A percentile compares a stretch with the other conserved stretches of the same genome.
Evolutionary conservation across 2,113 vertebrate genomes (phyloP).

Genomic region (Recurvirostra avosetta): DNA sequence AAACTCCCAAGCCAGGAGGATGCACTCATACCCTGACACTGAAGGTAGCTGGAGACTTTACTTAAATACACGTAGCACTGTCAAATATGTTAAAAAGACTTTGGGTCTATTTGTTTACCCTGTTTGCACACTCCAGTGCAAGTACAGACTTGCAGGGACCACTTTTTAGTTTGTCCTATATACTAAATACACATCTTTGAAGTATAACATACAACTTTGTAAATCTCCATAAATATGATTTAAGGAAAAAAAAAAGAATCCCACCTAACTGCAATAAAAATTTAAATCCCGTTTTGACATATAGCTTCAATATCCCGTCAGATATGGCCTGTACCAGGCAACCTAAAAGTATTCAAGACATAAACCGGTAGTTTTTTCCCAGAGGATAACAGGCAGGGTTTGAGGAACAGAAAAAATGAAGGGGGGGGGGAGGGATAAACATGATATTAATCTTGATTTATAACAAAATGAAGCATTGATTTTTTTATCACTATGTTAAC

Average conservation of each 20-base stretch:
- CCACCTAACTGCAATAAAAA: background rate
- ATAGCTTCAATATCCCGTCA: background rate
- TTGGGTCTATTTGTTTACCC: background rate
- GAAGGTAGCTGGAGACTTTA: background rate
- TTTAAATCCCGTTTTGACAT: background rate
- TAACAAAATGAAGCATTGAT: background rate
- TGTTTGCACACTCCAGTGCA: background rate
- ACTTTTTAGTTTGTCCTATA: background rate
- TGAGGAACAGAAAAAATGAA: background rate
- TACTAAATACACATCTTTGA: background rate
- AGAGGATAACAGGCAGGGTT: background rate
- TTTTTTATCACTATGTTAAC: background rate
- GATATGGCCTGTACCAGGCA: background rate
- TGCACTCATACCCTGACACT: background rate
- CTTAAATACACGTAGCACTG: background rate
- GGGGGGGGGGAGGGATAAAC: background rate
- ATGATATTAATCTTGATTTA: background rate
- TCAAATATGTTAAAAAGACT: background rate
- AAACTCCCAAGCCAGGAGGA: background rate
- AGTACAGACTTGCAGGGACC: background rate
- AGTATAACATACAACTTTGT: background rate
- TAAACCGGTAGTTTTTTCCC: background rate
- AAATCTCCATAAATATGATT: background rate
- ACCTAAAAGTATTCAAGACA: background rate
- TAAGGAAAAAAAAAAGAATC: background rate